A percentile compares a stretch with the other conserved stretches of the same genome.
These are phyloP conservation scores for Gorsachius goisagi DNA, from an alignment of 2,113 vertebrate species.

Conservation along the genomic window DNA sequence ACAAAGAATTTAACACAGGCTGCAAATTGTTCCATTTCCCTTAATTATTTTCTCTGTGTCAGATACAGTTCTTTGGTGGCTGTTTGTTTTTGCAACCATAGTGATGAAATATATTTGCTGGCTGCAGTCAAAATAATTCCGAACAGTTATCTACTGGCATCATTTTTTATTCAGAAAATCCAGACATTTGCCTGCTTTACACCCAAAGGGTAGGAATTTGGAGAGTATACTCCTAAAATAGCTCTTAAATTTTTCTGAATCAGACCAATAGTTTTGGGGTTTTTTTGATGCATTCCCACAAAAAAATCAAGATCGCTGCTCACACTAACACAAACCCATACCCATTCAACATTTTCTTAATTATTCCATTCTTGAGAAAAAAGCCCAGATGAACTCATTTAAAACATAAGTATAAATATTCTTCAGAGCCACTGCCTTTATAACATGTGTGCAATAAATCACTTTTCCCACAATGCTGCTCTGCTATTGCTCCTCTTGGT, in stretches of 20 bases:
- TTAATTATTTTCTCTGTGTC: slow-evolving; percentile 51
- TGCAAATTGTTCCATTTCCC: slow-evolving; percentile 51
- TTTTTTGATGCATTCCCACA: background rate
- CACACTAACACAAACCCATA: background rate
- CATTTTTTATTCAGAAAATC: background rate
- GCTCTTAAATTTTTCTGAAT: background rate
- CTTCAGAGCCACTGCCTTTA: background rate
- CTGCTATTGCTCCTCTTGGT: background rate
- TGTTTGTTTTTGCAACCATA: slow-evolving; percentile 70
- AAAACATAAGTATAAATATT: background rate
- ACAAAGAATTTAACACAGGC: slow-evolving; percentile 24
- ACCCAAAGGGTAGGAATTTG: slow-evolving; percentile 20
- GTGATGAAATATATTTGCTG: slow-evolving; percentile 61
- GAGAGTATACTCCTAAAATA: slow-evolving; percentile 1
- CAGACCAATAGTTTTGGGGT: background rate
- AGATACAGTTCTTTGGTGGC: slow-evolving; percentile 14
- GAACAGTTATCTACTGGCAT: slow-evolving; percentile 58
- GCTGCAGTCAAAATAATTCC: slow-evolving; percentile 52
- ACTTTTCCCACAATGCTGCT: background rate
- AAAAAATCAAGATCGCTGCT: background rate
- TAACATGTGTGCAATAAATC: background rate
- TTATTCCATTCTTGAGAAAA: background rate
- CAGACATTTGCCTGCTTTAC: slow-evolving; percentile 35
- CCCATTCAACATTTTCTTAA: background rate
- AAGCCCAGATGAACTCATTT: background rate